phyloP scores from a whole-genome alignment of 2,888 invertebrate species.

The Nomada lathburiana region DNA sequence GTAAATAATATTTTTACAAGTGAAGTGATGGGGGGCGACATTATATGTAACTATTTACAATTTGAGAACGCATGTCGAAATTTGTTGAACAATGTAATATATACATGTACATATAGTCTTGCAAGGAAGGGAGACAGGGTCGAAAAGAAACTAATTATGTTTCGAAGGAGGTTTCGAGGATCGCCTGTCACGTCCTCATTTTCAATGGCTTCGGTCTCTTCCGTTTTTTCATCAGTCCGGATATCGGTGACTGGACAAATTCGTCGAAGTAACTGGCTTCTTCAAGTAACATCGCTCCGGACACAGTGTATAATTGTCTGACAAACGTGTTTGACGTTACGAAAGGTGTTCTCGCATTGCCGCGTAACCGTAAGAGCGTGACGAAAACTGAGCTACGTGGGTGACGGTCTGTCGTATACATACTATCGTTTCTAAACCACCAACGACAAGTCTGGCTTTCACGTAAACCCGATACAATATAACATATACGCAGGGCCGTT shows the following conservation, averaged over 20 bases:
- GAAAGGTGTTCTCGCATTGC: slow-evolving; percentile 70
- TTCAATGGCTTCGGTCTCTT: slow-evolving; percentile 59
- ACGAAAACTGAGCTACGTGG: slow-evolving; percentile 67
- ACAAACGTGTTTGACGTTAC: slow-evolving; percentile 63
- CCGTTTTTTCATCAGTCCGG: slow-evolving; percentile 39
- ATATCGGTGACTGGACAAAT: slow-evolving; percentile 42
- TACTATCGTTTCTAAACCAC: slow-evolving; percentile 37
- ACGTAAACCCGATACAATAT: slow-evolving; percentile 7
- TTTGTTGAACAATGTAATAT: too few species aligned
- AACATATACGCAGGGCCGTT: not conserved
- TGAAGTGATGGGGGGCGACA: too few species aligned
- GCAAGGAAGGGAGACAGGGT: too few species aligned
- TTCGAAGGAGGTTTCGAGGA: too few species aligned
- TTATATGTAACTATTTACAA: too few species aligned
- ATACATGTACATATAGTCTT: too few species aligned
- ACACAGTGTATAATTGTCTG: slow-evolving; percentile 29
- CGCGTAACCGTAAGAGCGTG: slow-evolving; percentile 75
- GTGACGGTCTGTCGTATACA: slow-evolving; percentile 38
- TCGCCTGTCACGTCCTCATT: not conserved
- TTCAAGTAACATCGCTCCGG: slow-evolving; percentile 36
- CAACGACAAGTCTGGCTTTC: slow-evolving; percentile 34
- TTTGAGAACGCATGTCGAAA: too few species aligned
- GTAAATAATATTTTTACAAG: too few species aligned
- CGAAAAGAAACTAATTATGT: too few species aligned
- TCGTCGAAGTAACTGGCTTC: slow-evolving; percentile 61